These are phyloP conservation scores for Piaya cayana DNA, from an alignment of 2,113 vertebrate genomes.

Conservation along the genomic window DNA sequence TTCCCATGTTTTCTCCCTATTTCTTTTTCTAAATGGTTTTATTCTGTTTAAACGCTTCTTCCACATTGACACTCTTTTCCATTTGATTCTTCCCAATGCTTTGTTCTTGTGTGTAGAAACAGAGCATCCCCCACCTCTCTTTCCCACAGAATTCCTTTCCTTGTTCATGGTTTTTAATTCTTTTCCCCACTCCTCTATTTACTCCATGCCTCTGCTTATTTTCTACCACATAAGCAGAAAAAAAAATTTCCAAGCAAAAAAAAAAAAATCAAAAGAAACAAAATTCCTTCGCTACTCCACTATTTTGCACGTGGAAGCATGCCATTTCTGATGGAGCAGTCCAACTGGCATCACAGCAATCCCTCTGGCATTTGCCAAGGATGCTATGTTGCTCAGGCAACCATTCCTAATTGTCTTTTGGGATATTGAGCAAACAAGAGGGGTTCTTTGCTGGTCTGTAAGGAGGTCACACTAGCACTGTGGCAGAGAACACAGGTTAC, in stretches of 20 bases:
- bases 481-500: constrained; percentile 5
- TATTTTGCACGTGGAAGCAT: not conserved
- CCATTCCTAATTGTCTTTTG: constrained; percentile 61
- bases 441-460: constrained; percentile 6
- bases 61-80: not conserved
- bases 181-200: not conserved
- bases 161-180: not conserved
- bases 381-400: constrained; percentile 72
- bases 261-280: not conserved
- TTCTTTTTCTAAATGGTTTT: not conserved
- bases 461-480: constrained; percentile 55
- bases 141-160: not conserved
- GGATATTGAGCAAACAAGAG: constrained; percentile 51
- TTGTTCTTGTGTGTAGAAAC: not conserved
- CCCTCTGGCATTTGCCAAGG: constrained; percentile 57
- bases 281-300: not conserved
- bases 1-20: not conserved
- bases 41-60: not conserved
- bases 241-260: not conserved
- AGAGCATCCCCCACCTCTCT: not conserved
- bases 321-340: not conserved
- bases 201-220: not conserved
- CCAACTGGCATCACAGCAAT: constrained; percentile 51
- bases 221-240: not conserved
- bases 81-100: not conserved